Evolutionary conservation across 2,888 invertebrate species (phyloP).

Genomic region (Cancer borealis): DNA sequence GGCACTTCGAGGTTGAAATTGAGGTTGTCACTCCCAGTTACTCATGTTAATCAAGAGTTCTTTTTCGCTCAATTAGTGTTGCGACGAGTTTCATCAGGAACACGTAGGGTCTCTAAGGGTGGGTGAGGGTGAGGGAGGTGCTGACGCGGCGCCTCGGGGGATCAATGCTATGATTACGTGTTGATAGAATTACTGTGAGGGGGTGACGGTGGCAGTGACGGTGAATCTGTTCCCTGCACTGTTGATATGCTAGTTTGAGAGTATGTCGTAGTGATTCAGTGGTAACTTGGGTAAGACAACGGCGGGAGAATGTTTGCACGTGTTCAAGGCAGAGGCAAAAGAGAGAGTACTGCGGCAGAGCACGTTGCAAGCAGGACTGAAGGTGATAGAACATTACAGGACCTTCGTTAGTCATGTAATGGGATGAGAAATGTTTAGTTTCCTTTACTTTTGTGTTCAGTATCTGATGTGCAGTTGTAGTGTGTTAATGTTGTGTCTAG

Average conservation of each 20-base stretch:
- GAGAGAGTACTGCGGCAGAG: too few species aligned
- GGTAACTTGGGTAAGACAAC: too few species aligned
- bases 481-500: not conserved
- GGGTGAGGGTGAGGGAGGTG: not conserved
- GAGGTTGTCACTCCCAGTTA: not conserved
- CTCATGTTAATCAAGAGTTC: not conserved
- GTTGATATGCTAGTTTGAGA: not conserved
- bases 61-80: not conserved
- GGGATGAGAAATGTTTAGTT: too few species aligned
- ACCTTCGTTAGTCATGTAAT: too few species aligned
- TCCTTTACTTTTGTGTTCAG: not conserved
- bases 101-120: not conserved
- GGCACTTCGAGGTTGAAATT: not conserved
- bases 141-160: not conserved
- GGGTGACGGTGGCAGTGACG: not conserved
- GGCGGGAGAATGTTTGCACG: too few species aligned
- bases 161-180: not conserved
- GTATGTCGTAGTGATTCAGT: too few species aligned
- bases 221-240: not conserved
- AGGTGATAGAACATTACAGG: too few species aligned
- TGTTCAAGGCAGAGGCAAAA: too few species aligned
- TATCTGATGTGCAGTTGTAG: not conserved
- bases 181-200: constrained; percentile 1
- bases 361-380: too few species aligned
- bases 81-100: not conserved